Conservation (phyloP, 2,797 vertebrate species). For the Garrulus glandarius region DNA sequence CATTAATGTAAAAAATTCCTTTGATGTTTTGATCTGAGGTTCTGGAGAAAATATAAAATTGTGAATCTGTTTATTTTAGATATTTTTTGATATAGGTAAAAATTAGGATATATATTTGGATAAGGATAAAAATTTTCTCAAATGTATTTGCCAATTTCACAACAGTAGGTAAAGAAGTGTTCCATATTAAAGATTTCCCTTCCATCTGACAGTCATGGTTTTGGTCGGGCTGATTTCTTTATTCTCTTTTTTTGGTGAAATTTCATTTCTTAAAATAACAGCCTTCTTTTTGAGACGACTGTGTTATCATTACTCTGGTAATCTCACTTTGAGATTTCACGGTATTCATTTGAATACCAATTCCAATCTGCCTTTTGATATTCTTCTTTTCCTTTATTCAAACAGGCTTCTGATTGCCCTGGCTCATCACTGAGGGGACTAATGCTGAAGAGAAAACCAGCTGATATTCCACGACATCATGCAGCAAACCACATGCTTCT, state of each 20-base stretch:
- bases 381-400: constrained; percentile 65
- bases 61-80: constrained; percentile 53
- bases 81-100: constrained; percentile 13
- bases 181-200: constrained; percentile 57
- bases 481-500: background rate
- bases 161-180: constrained; percentile 18
- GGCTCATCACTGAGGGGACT: constrained; percentile 31
- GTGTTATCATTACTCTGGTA: constrained; percentile 56
- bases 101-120: background rate
- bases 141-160: constrained; percentile 45
- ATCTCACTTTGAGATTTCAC: constrained; percentile 69
- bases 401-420: constrained; percentile 37
- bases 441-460: background rate
- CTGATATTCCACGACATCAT: background rate
- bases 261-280: constrained; percentile 66
- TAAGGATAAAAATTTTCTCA: constrained; percentile 39
- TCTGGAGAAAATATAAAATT: background rate
- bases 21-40: background rate
- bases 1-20: background rate
- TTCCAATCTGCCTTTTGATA: constrained; percentile 66
- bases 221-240: constrained; percentile 46
- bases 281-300: constrained; percentile 9
- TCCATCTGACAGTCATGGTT: constrained; percentile 49
- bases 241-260: constrained; percentile 40
- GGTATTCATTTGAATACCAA: constrained; percentile 59